These are phyloP conservation scores for Gallinago nigripennis DNA, from an alignment of 2,797 vertebrate genomes.

Conservation along the genomic window DNA sequence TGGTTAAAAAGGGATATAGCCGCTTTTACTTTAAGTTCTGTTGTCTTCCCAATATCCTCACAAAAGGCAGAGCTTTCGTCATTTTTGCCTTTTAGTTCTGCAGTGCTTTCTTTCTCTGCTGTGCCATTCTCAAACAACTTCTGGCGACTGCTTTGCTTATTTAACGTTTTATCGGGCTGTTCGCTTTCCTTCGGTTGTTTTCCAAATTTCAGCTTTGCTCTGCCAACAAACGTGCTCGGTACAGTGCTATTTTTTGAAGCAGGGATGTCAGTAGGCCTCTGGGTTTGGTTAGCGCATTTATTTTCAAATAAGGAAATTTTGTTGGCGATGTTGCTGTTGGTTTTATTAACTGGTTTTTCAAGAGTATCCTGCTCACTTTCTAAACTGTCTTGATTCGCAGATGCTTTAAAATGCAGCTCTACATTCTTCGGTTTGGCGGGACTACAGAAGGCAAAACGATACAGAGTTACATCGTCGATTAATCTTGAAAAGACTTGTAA, in stretches of 20 bases:
- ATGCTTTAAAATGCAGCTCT: constrained; percentile 79
- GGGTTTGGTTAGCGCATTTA: constrained; percentile 70
- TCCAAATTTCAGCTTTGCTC: constrained; percentile 79
- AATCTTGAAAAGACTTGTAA: not conserved
- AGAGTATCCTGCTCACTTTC: constrained; percentile 71
- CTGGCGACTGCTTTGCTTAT: constrained; percentile 58
- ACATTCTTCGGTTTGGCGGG: constrained; percentile 80
- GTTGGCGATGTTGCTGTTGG: constrained; percentile 75
- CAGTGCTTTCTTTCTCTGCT: constrained; percentile 45
- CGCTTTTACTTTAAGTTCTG: constrained; percentile 51
- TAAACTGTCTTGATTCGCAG: constrained; percentile 65
- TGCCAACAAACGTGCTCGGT: constrained; percentile 78
- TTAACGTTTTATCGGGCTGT: constrained; percentile 65
- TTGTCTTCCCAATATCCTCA: constrained; percentile 8
- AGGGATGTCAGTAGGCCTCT: constrained; percentile 61
- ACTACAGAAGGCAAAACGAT: constrained; percentile 66
- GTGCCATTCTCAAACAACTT: constrained; percentile 58
- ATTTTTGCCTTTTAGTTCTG: constrained; percentile 53
- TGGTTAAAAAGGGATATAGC: constrained; percentile 46
- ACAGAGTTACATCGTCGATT: constrained; percentile 3
- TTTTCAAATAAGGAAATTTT: constrained; percentile 88
- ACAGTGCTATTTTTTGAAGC: constrained; percentile 65
- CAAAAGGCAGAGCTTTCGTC: constrained; percentile 19
- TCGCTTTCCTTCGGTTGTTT: constrained; percentile 75
- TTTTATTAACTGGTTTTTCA: constrained; percentile 76